Evolutionary conservation across 2,888 invertebrate genomes (phyloP).

Genomic region (Lysandra coridon): DNA sequence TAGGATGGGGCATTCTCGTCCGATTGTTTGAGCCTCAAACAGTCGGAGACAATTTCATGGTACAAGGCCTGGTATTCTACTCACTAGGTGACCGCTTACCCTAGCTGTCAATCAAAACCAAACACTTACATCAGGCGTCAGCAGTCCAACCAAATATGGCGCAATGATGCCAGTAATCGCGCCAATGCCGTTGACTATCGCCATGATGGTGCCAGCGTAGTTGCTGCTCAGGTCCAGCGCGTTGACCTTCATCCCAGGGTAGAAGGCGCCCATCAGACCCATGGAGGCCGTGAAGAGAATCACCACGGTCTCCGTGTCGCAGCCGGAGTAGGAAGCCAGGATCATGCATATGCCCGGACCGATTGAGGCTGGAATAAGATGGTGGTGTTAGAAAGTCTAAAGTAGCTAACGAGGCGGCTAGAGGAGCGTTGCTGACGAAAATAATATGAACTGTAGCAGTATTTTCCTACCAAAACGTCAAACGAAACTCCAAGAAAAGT

Average conservation of each 20-base stretch:
- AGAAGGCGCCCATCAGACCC: slow-evolving; percentile 86
- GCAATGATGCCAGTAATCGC: slow-evolving; percentile 86
- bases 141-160: slow-evolving; percentile 83
- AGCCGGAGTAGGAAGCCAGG: slow-evolving; percentile 84
- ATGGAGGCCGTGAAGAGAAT: slow-evolving; percentile 83
- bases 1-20: no score
- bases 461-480: no score
- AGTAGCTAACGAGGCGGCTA: no score
- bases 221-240: slow-evolving; percentile 84
- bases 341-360: slow-evolving; percentile 85
- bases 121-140: slow-evolving; percentile 83
- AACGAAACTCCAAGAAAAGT: no score
- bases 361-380: slow-evolving; percentile 75
- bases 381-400: background rate
- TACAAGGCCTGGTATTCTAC: background rate
- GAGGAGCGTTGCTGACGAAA: no score
- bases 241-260: slow-evolving; percentile 86
- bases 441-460: no score
- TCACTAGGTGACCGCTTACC: background rate
- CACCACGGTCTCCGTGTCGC: slow-evolving; percentile 81
- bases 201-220: slow-evolving; percentile 85
- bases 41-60: no score
- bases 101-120: background rate
- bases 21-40: no score
- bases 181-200: slow-evolving; percentile 85